Conservation (phyloP, 2,888 invertebrate species). For the Agriotes lineatus region DNA sequence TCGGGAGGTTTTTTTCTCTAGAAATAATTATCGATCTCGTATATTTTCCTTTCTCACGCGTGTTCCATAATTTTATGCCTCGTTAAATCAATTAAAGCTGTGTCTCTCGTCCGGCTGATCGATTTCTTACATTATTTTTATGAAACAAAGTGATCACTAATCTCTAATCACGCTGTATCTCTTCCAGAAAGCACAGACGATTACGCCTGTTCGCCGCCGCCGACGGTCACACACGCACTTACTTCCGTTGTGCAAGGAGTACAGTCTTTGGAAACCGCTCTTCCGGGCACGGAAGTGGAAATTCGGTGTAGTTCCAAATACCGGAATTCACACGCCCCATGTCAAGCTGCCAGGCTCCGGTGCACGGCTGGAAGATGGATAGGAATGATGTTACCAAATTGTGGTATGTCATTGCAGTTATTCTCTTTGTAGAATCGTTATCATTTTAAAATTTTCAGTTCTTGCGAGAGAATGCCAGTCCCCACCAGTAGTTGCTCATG, state of each 20-base stretch:
- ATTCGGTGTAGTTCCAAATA: conserved; percentile 60
- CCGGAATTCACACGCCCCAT: conserved; percentile 59
- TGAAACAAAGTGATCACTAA: conserved; percentile 27
- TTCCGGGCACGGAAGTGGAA: conserved; percentile 60
- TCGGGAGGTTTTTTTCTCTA: conserved; percentile 5
- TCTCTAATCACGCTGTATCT: conserved; percentile 26
- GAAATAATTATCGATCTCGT: conserved; percentile 20
- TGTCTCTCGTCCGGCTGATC: conserved; percentile 19
- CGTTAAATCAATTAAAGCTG: conserved; percentile 38
- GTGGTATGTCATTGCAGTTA: conserved; percentile 63
- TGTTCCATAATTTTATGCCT: conserved; percentile 35
- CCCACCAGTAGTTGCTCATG: conserved; percentile 60
- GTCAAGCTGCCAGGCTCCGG: conserved; percentile 57
- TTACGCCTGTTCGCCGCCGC: conserved; percentile 41
- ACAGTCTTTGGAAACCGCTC: conserved; percentile 43
- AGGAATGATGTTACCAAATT: conserved; percentile 60
- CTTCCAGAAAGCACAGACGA: conserved; percentile 38
- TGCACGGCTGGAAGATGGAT: conserved; percentile 63
- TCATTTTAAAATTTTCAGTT: conserved; percentile 50
- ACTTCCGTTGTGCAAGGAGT: conserved; percentile 49
- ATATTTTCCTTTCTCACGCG: conserved; percentile 19
- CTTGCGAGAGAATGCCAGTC: conserved; percentile 59
- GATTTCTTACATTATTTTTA: conserved; percentile 23
- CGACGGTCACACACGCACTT: conserved; percentile 47
- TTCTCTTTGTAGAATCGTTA: conserved; percentile 1